Percentiles rank a stretch among this genome's conserved stretches.
phyloP scores from a whole-genome alignment of 2,797 vertebrate genomes.

The Cynodonichthys magdalenae region DNA sequence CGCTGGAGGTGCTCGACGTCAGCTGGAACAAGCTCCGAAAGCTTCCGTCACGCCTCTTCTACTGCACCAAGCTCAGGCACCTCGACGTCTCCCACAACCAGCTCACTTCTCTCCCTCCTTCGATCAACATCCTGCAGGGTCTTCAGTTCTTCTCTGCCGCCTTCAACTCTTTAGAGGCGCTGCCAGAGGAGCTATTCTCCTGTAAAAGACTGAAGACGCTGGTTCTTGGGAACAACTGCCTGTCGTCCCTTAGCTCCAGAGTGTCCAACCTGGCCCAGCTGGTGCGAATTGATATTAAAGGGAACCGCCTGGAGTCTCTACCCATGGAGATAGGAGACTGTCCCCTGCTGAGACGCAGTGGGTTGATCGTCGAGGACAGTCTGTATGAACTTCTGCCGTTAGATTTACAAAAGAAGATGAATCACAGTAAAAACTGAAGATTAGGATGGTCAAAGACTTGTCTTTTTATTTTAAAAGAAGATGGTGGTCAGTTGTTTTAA shows the following conservation, averaged over 20 bases:
- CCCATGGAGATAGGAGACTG: conserved; percentile 84
- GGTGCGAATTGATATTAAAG: conserved; percentile 85
- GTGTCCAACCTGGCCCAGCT: conserved; percentile 80
- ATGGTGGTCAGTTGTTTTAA: not conserved
- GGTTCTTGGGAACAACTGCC: conserved; percentile 83
- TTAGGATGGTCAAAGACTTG: not conserved
- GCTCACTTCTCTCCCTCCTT: conserved; percentile 81
- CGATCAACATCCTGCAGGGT: conserved; percentile 85
- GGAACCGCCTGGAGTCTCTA: conserved; percentile 85
- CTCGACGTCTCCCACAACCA: conserved; percentile 89
- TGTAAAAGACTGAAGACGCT: conserved; percentile 86
- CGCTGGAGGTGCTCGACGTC: conserved; percentile 85
- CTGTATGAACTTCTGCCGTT: conserved; percentile 83
- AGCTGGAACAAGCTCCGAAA: conserved; percentile 88
- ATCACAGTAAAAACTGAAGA: conserved; percentile 62
- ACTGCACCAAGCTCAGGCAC: conserved; percentile 85
- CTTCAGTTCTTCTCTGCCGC: conserved; percentile 86
- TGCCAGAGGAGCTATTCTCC: conserved; percentile 89
- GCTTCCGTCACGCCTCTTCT: conserved; percentile 84
- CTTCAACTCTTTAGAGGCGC: conserved; percentile 85
- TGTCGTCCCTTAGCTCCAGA: conserved; percentile 79
- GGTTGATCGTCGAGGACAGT: conserved; percentile 82
- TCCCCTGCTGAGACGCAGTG: conserved; percentile 71
- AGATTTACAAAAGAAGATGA: conserved; percentile 78
- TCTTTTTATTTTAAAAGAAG: not conserved